phyloP scores from a whole-genome alignment of 2,888 invertebrate species.

The Nomada fabriciana region DNA sequence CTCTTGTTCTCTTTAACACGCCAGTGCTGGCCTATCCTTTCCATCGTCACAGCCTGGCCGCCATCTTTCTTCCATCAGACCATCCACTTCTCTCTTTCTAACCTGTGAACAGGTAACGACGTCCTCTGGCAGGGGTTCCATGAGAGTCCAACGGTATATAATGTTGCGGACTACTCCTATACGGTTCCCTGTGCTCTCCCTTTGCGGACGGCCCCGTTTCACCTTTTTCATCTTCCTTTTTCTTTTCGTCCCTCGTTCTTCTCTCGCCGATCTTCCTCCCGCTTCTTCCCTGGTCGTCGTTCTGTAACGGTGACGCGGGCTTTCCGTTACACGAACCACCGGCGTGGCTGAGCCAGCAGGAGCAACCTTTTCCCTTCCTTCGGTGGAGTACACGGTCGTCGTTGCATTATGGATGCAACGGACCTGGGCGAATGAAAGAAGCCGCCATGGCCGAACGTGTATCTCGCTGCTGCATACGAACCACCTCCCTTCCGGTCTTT shows the following conservation, averaged over 20 bases:
- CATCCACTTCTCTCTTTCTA: slow-evolving; percentile 14
- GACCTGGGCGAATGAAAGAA: slow-evolving; percentile 50
- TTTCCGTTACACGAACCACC: slow-evolving; percentile 71
- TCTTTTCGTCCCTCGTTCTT: slow-evolving; percentile 38
- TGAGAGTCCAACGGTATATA: slow-evolving; percentile 64
- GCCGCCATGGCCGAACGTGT: slow-evolving; percentile 46
- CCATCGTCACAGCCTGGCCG: neutral
- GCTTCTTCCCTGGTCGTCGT: slow-evolving; percentile 45
- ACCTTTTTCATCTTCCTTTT: slow-evolving; percentile 63
- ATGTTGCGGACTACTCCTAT: slow-evolving; percentile 55
- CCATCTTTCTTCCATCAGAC: slow-evolving; percentile 2
- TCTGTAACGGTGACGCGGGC: slow-evolving; percentile 71
- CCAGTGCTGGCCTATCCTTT: slow-evolving; percentile 27
- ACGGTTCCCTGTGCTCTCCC: slow-evolving; percentile 61
- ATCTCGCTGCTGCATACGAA: slow-evolving; percentile 8
- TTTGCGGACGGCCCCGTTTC: slow-evolving; percentile 64
- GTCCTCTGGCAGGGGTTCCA: slow-evolving; percentile 60
- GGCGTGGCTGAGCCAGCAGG: slow-evolving; percentile 31
- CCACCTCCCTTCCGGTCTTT: slow-evolving; percentile 6
- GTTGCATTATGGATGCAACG: slow-evolving; percentile 76
- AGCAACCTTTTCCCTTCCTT: slow-evolving; percentile 66
- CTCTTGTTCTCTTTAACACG: slow-evolving; percentile 5
- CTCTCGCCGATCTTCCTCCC: slow-evolving; percentile 38
- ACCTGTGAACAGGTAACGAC: slow-evolving; percentile 44
- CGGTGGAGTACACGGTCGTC: slow-evolving; percentile 56